Percentiles rank a stretch among this genome's conserved stretches.
phyloP scores from a whole-genome alignment of 2,113 vertebrate species.

The Rhinolophus ferrumequinum region DNA sequence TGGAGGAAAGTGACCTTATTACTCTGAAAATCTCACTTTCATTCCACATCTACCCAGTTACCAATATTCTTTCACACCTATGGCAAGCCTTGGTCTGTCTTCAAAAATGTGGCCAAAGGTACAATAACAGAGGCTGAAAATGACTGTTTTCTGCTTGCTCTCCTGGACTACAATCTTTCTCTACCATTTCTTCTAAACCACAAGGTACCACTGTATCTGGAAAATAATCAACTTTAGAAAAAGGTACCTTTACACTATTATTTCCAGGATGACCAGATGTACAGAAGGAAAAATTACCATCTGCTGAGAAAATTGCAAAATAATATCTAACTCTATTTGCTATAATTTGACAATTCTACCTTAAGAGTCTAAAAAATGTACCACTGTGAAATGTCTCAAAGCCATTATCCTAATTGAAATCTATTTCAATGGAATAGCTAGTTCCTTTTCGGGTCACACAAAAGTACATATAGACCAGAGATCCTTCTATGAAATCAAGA shows the following conservation, averaged over 20 bases:
- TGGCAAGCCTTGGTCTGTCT: constrained; percentile 24
- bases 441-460: constrained; percentile 42
- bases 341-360: constrained; percentile 66
- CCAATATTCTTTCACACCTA: constrained; percentile 2
- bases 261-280: constrained; percentile 47
- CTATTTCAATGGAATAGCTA: constrained; percentile 46
- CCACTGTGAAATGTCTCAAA: background rate
- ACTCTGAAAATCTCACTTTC: background rate
- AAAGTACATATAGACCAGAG: constrained; percentile 8
- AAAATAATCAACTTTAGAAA: constrained; percentile 56
- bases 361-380: constrained; percentile 42
- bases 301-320: constrained; percentile 65
- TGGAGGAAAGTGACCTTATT: background rate
- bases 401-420: constrained; percentile 59
- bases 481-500: constrained; percentile 14
- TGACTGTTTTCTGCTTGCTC: background rate
- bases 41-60: background rate
- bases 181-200: constrained; percentile 23
- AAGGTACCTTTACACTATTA: constrained; percentile 40
- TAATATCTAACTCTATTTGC: constrained; percentile 65
- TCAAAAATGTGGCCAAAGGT: constrained; percentile 46
- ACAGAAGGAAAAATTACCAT: constrained; percentile 63
- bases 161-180: background rate
- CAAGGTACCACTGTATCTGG: constrained; percentile 30
- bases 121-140: background rate